phyloP scores from a whole-genome alignment of 2,113 vertebrate genomes.

The Condylura cristata region DNA sequence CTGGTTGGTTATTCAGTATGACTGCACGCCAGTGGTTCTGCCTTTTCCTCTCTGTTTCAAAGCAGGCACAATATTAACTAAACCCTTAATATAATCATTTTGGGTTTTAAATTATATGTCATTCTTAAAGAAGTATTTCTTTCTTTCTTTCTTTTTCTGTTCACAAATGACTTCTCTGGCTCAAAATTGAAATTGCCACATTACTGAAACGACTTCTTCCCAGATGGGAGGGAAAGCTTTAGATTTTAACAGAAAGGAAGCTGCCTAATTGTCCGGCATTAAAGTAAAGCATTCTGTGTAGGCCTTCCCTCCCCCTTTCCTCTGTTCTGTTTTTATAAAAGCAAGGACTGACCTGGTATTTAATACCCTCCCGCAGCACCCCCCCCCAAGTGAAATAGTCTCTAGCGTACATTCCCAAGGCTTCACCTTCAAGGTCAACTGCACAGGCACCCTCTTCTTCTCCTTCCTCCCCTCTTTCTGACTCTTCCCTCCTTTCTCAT shows the following conservation, averaged over 20 bases:
- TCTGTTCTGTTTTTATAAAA: background rate
- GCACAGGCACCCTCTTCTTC: background rate
- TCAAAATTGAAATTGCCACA: slow-evolving; percentile 20
- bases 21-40: fast-evolving
- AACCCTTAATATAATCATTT: slow-evolving; percentile 27
- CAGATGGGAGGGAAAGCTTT: slow-evolving; percentile 6
- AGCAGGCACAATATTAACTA: slow-evolving; percentile 38
- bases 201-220: slow-evolving; percentile 27
- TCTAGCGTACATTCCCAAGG: background rate
- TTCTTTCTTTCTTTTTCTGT: slow-evolving; percentile 34
- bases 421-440: background rate
- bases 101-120: slow-evolving; percentile 25
- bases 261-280: background rate
- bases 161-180: slow-evolving; percentile 47
- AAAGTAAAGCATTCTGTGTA: background rate
- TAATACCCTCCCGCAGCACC: no score
- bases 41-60: background rate
- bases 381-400: background rate
- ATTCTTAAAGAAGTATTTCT: slow-evolving; percentile 55
- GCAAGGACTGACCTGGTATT: background rate
- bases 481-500: background rate
- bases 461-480: background rate
- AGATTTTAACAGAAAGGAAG: background rate
- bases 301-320: background rate
- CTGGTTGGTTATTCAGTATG: background rate